Conservation (phyloP, 2,113 vertebrate genomes). For the Ceyx margarethae region DNA sequence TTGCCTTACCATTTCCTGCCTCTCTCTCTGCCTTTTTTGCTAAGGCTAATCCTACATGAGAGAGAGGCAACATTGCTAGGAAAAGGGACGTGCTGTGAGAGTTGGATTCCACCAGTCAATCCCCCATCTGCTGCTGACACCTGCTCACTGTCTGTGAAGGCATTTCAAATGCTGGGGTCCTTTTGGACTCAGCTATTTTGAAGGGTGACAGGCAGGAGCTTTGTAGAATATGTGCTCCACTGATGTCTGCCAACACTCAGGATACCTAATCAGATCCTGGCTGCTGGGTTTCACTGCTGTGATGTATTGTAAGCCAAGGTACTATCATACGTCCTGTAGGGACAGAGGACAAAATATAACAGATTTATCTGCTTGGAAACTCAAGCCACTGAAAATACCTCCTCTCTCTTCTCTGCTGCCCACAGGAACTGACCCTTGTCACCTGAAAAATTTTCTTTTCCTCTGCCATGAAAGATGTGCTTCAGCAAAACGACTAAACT, state of each 20-base stretch:
- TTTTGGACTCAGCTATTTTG: neutral
- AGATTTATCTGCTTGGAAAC: neutral
- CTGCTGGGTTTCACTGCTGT: neutral
- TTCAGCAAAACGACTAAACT: neutral
- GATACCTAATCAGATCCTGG: neutral
- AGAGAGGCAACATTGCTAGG: neutral
- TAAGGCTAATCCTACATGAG: neutral
- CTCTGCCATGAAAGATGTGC: neutral
- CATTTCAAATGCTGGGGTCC: neutral
- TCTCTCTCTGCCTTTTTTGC: neutral
- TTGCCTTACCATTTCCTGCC: neutral
- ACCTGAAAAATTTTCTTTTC: neutral
- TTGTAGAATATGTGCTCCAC: neutral
- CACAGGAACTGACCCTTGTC: neutral
- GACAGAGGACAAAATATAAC: neutral
- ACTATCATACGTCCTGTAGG: fast-evolving
- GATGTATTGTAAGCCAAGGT: neutral
- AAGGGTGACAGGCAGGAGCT: neutral
- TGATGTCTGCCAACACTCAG: neutral
- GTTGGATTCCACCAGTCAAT: neutral
- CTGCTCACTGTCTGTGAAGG: neutral
- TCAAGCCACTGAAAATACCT: neutral
- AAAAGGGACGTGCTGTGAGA: neutral
- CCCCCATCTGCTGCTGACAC: neutral
- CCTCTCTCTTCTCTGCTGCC: neutral